Evolutionary conservation across 2,113 vertebrate species (phyloP).

Genomic region (Scomber scombrus): DNA sequence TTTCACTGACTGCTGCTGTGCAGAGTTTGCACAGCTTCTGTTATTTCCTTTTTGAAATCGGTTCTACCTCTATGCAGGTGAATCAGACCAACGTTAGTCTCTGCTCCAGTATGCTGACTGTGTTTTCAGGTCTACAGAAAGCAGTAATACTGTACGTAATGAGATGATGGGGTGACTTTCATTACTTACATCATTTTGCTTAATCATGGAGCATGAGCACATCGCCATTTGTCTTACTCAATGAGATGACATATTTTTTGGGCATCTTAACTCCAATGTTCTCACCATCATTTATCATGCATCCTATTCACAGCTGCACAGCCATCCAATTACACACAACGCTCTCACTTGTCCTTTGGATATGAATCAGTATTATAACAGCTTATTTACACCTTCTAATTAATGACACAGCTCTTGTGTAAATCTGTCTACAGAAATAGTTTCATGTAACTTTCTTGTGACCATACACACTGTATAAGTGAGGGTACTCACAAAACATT

Average conservation of each 20-base stretch:
- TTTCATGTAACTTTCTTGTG: neutral
- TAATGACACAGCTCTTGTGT: neutral
- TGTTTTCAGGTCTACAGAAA: neutral
- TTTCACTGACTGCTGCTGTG: too few species aligned
- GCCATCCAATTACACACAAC: neutral
- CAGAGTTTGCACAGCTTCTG: constrained; percentile 6
- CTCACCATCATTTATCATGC: too few species aligned
- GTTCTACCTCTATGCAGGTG: neutral
- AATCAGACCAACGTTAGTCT: neutral
- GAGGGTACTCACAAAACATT: neutral
- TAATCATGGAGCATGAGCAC: too few species aligned
- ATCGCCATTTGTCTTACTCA: too few species aligned
- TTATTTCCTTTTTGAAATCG: neutral
- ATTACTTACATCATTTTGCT: too few species aligned
- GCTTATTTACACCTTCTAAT: constrained; percentile 1
- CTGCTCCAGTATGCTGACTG: neutral
- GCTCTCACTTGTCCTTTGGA: neutral
- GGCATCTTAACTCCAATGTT: too few species aligned
- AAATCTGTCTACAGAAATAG: neutral
- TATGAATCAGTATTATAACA: neutral
- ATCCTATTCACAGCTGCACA: neutral
- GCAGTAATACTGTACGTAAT: too few species aligned
- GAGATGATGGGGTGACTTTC: too few species aligned
- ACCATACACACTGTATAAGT: neutral
- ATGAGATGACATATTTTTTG: too few species aligned